Base-by-base conservation (phyloP, 2,888 invertebrate species). In the Cloeon dipterum region DNA sequence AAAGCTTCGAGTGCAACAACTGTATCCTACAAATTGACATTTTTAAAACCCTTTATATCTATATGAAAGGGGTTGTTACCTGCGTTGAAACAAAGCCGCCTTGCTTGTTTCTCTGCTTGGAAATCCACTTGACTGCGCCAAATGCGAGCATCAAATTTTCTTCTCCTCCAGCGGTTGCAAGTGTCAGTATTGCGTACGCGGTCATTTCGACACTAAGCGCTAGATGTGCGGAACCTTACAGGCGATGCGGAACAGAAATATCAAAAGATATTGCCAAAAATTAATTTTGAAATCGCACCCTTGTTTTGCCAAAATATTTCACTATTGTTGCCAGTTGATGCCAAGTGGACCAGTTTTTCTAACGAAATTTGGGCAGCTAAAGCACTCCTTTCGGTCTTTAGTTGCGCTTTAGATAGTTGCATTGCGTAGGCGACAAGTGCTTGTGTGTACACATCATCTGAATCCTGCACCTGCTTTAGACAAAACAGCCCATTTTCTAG, bases 21-120 rank as follows among this genome's bases (percentile, higher is more conserved):
- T 1, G 70, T 70, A 45, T 70, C 70, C 59, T 69, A 52, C 37
- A 52, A 46, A 41, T 19, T 18, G 32, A 2, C 11, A 20, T 37
- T 36, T 8, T 26, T 13, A 23, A 26, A 2, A 25, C 11, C 11
- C n/a, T n/a, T n/a, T n/a, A n/a, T n/a, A n/a, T n/a, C n/a, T n/a
- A 32, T n/a, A 35, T 14, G 29, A 3, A 20, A 26, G 20, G 17
- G 14, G 20, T n/a, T 38, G 34, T 44, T 44, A 69, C 72, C 62
- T 76, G 81, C 0, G 82, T 79, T 2, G 79, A 72, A 1, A 68
- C 54, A 47, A 81, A 81, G 2, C 78, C 79, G 3, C 82, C 82
- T 3, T 65, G 56, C 3, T 68, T 57, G 40, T 69, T 68, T 29
- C 74, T 59, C 48, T 77, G 73, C 2, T 69, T 61, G 5, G 72